A percentile compares a stretch with the other conserved stretches of the same genome.
Conservation (phyloP, 2,888 invertebrate species). For the Eupelmus urozonus region DNA sequence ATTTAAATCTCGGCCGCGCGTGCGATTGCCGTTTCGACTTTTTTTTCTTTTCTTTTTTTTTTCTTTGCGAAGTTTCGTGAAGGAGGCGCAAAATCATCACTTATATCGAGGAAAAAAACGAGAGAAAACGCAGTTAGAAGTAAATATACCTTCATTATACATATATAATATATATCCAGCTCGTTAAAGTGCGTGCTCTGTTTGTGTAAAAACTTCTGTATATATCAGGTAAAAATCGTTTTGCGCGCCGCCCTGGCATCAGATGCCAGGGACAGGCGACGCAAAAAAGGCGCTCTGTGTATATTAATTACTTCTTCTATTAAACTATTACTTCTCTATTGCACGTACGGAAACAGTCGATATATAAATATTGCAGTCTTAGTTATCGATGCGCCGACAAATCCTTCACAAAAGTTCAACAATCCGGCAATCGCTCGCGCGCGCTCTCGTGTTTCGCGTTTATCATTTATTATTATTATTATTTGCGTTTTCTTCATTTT, state of each 20-base stretch:
- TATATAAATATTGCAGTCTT: slow-evolving; percentile 61
- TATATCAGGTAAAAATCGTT: slow-evolving; percentile 54
- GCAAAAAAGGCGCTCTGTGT: slow-evolving; percentile 57
- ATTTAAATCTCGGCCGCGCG: slow-evolving; percentile 31
- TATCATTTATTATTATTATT: slow-evolving; percentile 34
- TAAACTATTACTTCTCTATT: slow-evolving; percentile 56
- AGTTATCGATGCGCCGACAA: slow-evolving; percentile 50
- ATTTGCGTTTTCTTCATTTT: slow-evolving; percentile 36
- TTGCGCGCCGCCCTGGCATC: slow-evolving; percentile 19
- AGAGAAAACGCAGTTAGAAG: slow-evolving; percentile 43
- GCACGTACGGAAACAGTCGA: slow-evolving; percentile 60
- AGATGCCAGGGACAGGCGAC: slow-evolving; percentile 5
- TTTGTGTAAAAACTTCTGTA: slow-evolving; percentile 52
- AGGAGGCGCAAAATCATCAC: slow-evolving; percentile 56
- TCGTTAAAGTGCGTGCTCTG: slow-evolving; percentile 57
- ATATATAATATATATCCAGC: slow-evolving; percentile 49
- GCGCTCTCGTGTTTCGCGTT: too few relatives aligned
- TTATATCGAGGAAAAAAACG: slow-evolving; percentile 53
- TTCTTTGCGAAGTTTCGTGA: slow-evolving; percentile 51
- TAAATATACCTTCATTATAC: slow-evolving; percentile 51
- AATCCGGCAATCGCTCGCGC: slow-evolving; percentile 48
- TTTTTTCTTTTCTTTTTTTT: not conserved
- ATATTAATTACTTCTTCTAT: slow-evolving; percentile 15
- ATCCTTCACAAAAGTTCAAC: slow-evolving; percentile 57
- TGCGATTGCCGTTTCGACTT: slow-evolving; percentile 38